Evolutionary conservation across 2,797 vertebrate genomes (phyloP).

Genomic region (Lutjanus argentimaculatus): DNA sequence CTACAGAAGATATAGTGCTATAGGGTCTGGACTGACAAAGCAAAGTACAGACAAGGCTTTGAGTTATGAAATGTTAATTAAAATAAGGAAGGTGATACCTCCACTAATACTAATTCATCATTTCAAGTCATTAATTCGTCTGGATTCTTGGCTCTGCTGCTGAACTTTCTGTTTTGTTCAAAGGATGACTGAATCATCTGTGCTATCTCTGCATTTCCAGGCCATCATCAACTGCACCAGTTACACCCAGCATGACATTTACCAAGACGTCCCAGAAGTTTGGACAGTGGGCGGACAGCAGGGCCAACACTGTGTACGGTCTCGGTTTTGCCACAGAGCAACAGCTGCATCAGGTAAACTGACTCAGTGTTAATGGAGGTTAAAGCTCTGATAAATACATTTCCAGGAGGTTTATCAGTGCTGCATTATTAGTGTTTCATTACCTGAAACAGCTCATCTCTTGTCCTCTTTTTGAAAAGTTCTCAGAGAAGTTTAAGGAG

Average conservation of each 20-base stretch:
- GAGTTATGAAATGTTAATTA: background rate
- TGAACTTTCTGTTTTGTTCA: conserved; percentile 17
- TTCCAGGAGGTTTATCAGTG: background rate
- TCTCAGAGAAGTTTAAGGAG: conserved; percentile 96
- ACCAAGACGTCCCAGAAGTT: conserved; percentile 99
- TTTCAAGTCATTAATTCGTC: background rate
- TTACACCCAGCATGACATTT: conserved; percentile 98
- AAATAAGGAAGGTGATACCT: background rate
- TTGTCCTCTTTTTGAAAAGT: conserved; percentile 82
- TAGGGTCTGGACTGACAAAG: background rate
- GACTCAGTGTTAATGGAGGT: background rate
- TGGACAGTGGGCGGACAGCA: conserved; percentile 97
- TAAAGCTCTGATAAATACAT: background rate
- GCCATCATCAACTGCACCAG: conserved; percentile 97
- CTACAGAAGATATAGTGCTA: background rate
- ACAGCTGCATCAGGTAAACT: conserved; percentile 93
- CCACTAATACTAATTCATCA: background rate
- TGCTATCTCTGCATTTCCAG: conserved; percentile 74
- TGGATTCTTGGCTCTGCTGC: background rate
- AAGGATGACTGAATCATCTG: background rate
- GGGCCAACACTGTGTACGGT: conserved; percentile 97
- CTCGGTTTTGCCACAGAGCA: conserved; percentile 97
- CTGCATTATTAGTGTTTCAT: conserved; percentile 18
- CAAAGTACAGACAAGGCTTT: background rate
- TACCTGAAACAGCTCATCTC: conserved; percentile 10